Base-by-base conservation (phyloP, 2,113 vertebrate genomes). In the Falcunculus frontatus region DNA sequence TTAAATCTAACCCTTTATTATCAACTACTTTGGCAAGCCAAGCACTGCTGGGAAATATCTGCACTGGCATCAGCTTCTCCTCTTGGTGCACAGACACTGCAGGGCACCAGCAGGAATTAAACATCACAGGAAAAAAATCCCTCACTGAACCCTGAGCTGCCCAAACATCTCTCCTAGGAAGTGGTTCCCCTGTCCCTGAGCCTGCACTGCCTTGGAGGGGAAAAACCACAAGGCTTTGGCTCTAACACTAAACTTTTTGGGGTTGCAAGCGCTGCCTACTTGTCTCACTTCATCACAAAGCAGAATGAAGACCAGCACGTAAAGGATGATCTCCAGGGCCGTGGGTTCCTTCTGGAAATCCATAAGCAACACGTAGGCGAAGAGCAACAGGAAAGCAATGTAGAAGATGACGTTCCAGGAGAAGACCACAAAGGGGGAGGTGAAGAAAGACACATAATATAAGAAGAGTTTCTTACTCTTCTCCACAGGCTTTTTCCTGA, bases 361-460 rank as follows among this genome's bases (percentile, higher is more conserved):
- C 73, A 99, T 98, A 53, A 99, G 98, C 83, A 99, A 89, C 87
- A 99, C 99, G 11, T 98, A 98, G 78, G 99, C 99, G 4, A 99
- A 99, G 16, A 99, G 98, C 94, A 98, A 91, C 59, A 99, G 98
- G 98, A 99, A 99, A 78, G 98, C 98, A 0, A 99, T 99, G 97
- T 99, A 99, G 92, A 98, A 99, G 83, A 99, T 98, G 27, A 99
- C 99, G 8, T 98, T 99, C 99, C 98, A 99, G 95, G 99, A 99
- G 96, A 99, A 99, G 97, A 99, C 99, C 92, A 99, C 99, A 74
- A 99, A 99, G 1, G 99, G 98, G 1, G 99, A 98, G 15, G 97
- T 98, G 98, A 98, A 99, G 96, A 99, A 98, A 59, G 98, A 97
- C 88, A 98, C 97, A 1, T 98, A 98, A 60, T 96, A 96, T 55